Evolutionary conservation across 30 jellyfish, hydroid and myxozoan species (phyloP), one percentile per base, ranked within the genome.

Genomic region (Catostylus mosaicus): DNA sequence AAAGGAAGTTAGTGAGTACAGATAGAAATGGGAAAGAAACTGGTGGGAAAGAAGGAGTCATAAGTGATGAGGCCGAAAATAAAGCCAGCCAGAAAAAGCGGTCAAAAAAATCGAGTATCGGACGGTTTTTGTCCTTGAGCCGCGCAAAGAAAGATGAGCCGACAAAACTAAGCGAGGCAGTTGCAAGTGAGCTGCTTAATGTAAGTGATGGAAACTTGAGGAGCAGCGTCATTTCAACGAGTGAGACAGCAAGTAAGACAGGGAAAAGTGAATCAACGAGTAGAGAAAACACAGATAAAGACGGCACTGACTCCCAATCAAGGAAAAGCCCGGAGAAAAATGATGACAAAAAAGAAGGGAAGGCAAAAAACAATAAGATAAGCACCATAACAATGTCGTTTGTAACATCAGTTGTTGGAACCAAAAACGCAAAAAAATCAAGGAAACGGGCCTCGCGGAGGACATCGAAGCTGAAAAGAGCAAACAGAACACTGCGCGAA

Each of bases 401-500:
- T 36, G 34, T 38, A 8, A 4, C 59, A 10, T 66, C 78, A 4
- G 29, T 68, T 45, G 35, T 22, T 23, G 63, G 80, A 19, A 64
- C 19, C 19, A 80, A 22, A 50, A 67, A 51, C 31, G 19, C 51
- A 47, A 51, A 66, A 19, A 30, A 54, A 14, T 7, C n/a, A 19
- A n/a, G 9, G 23, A 48, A 48, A 9, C 23, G 63, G 11, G 3
- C 23, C 8, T 23, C 67, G 37, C 73, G 71, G 22, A 46, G 84
- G 30, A 50, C 75, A 38, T 77, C 79, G 47, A 78, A 63, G 35
- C 26, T 20, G 29, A 46, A 51, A 36, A 77, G 82, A 29, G 33
- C 83, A 20, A 66, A 64, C 19, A 18, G 61, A 59, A 80, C 90
- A 22, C 60, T 80, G 67, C 88, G 89, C 20, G 95, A 85, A 52